Percentiles rank a stretch among this genome's conserved stretches.
Evolutionary conservation across 2,113 vertebrate species (phyloP).

Genomic region (Xenus cinereus): DNA sequence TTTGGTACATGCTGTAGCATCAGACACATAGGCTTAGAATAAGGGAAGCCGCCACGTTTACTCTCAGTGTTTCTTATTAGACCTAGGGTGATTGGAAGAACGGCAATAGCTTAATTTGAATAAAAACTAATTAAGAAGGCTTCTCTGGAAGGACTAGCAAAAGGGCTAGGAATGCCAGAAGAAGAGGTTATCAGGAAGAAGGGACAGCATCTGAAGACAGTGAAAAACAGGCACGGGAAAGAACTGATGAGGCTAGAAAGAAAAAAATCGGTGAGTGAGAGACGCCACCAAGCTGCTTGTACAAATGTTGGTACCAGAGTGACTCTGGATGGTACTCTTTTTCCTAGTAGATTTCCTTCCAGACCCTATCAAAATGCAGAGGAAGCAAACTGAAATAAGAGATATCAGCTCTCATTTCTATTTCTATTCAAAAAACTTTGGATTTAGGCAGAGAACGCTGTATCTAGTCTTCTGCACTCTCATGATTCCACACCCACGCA

Average conservation of each 20-base stretch:
- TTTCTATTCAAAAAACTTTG: neutral
- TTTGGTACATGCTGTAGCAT: neutral
- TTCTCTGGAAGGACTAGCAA: neutral
- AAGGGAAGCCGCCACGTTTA: neutral
- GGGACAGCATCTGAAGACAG: neutral
- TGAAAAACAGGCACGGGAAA: neutral
- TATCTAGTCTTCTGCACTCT: neutral
- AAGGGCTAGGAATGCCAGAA: neutral
- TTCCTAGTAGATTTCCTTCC: neutral
- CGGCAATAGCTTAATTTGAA: neutral
- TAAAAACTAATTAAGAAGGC: rapidly evolving
- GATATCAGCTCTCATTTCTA: neutral
- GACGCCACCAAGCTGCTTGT: neutral
- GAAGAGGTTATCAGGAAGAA: neutral
- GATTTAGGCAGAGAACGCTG: neutral
- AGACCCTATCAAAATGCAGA: neutral
- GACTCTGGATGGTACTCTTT: neutral
- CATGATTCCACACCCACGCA: rapidly evolving
- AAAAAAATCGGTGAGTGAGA: neutral
- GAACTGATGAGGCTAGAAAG: neutral
- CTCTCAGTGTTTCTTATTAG: neutral
- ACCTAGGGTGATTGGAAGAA: neutral
- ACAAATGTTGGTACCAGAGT: neutral
- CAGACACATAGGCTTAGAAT: neutral
- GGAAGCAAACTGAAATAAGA: neutral